Evolutionary conservation across 1,140 invertebrate genomes (phyloP).

Genomic region (Drosophila truncata): DNA sequence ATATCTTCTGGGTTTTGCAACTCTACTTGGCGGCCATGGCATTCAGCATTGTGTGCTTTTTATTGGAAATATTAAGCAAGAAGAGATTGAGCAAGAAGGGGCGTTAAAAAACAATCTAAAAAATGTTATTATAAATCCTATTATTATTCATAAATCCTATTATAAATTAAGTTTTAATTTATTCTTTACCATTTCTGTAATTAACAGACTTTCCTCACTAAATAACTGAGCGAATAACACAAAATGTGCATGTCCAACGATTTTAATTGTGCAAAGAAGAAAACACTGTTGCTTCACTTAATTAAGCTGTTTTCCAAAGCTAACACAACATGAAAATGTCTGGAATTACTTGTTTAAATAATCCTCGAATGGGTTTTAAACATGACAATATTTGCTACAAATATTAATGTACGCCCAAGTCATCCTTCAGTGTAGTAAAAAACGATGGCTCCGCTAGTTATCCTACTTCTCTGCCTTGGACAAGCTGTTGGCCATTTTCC

Average conservation of each 20-base stretch:
- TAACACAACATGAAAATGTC: background rate
- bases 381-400: background rate
- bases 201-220: background rate
- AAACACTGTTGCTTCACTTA: background rate
- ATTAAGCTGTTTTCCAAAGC: background rate
- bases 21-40: slow-evolving; percentile 16
- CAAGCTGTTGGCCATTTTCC: background rate
- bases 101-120: too few relatives aligned
- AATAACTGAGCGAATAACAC: background rate
- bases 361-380: background rate
- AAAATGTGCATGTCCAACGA: background rate
- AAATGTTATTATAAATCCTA: too few relatives aligned
- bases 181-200: background rate
- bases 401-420: background rate
- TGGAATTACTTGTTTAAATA: background rate
- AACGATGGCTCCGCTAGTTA: slow-evolving; percentile 7
- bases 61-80: slow-evolving; percentile 40
- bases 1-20: slow-evolving; percentile 32
- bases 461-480: slow-evolving; percentile 1
- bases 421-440: background rate
- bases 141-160: background rate
- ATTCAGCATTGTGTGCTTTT: slow-evolving; percentile 25
- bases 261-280: background rate
- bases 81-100: too few relatives aligned
- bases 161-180: background rate